Percentiles rank a stretch among this genome's conserved stretches.
These are phyloP conservation scores for Triplophysa yarkandensis DNA, from an alignment of 2,797 vertebrate species.

Conservation along the genomic window DNA sequence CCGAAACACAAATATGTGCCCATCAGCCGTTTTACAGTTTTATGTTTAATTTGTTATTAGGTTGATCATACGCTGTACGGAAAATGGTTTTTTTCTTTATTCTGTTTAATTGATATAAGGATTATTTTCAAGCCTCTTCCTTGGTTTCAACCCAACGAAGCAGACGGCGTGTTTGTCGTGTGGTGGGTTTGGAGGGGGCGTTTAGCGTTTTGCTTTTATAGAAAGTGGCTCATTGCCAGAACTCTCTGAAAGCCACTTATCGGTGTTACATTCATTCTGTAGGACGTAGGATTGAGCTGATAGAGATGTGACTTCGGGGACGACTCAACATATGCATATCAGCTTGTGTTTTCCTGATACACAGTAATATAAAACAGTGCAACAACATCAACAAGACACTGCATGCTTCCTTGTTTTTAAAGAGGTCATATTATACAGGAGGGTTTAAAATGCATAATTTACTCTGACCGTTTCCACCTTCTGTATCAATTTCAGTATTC, in stretches of 20 bases:
- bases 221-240: slow-evolving; percentile 30
- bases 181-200: slow-evolving; percentile 1
- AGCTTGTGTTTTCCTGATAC: slow-evolving; percentile 18
- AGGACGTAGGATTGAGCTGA: slow-evolving; percentile 24
- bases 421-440: neutral
- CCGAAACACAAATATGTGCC: slow-evolving; percentile 8
- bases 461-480: neutral
- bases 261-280: neutral
- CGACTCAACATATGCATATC: slow-evolving; percentile 25
- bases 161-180: slow-evolving; percentile 32
- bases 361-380: neutral
- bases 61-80: neutral
- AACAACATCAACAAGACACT: neutral
- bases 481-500: too few relatives aligned
- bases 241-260: slow-evolving; percentile 9
- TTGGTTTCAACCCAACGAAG: slow-evolving; percentile 17
- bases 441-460: neutral
- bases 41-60: too few relatives aligned
- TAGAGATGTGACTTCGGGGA: slow-evolving; percentile 37
- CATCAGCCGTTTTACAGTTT: too few relatives aligned
- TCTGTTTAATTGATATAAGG: neutral
- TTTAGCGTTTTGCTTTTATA: slow-evolving; percentile 7
- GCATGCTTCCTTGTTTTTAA: neutral
- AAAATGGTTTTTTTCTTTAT: neutral
- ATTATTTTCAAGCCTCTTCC: neutral